Evolutionary conservation across 1,140 invertebrate species (phyloP), one percentile per base, ranked within the genome.

Genomic region (Ceratina australensis): DNA sequence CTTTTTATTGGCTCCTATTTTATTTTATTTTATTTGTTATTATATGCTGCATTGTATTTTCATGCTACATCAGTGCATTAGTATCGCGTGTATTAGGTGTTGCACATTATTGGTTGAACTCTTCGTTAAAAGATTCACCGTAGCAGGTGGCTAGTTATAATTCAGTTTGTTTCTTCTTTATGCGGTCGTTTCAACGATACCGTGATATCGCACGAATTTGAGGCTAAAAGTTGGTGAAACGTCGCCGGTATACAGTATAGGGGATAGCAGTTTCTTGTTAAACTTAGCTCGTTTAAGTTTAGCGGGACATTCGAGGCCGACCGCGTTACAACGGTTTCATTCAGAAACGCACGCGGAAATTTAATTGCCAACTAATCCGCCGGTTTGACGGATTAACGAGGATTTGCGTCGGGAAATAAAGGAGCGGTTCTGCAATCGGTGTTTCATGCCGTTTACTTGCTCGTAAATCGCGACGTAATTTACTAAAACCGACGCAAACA

Each of bases 341-440:
- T 76, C 65, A 24, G 49, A 59, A 64, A 42, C 59, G 57, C 73
- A 22, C 57, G 22, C 47, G 26, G 18, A 42, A 52, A 76, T 69
- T 76, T 69, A 76, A 76, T 76, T 76, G 73, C 26, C 26, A 68
- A 68, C 42, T 76, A 61, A 76, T 60, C 42, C 73, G n/a, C 65
- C 22, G 56, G 73, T 76, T 76, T 69, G 73, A 76, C 42, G 65
- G 65, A 76, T 69, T 76, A 76, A 76, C 73, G 56, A 61, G 65
- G 56, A 60, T 59, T 47, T 16, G 54, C 20, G n/a, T 54, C 18
- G 47, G 65, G 50, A 60, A 76, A 69, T 65, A 76, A 69, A 68
- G 47, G 24, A 57, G 2, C 15, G 5, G 20, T 69, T 69, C 24
- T 68, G 54, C 28, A 49, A 52, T 50, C 54, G 56, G 16, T 49